Conservation (phyloP, 2,797 vertebrate species). For the Falco berigora region DNA sequence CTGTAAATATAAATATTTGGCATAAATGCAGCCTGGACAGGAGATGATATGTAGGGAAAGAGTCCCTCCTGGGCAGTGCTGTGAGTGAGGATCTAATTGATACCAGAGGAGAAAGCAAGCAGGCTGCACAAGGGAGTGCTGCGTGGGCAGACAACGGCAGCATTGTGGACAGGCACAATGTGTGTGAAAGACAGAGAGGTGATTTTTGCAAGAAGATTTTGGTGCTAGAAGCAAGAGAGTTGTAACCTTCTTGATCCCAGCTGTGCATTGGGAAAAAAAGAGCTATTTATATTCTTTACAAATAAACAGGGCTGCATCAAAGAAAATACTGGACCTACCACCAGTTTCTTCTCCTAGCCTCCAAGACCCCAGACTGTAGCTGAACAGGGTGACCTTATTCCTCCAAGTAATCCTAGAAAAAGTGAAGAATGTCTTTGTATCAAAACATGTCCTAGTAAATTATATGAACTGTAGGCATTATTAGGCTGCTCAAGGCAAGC, state of each 20-base stretch:
- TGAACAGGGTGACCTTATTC: background rate
- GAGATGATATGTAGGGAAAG: background rate
- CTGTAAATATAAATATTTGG: background rate
- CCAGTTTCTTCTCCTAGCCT: background rate
- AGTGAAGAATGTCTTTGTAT: background rate
- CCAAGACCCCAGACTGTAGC: background rate
- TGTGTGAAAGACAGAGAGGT: background rate
- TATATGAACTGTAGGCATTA: background rate
- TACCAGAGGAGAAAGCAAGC: background rate
- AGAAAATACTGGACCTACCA: background rate
- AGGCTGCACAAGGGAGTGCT: background rate
- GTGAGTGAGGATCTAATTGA: background rate
- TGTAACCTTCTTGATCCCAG: background rate
- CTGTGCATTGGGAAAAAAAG: background rate
- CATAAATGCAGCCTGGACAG: background rate
- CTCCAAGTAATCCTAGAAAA: background rate
- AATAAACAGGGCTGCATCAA: conserved; percentile 18
- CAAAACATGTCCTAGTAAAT: background rate
- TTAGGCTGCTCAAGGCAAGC: background rate
- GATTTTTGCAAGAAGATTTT: background rate
- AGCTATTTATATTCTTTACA: background rate
- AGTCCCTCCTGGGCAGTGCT: background rate
- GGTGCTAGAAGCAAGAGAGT: background rate
- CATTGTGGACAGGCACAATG: background rate
- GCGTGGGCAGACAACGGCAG: background rate